phyloP scores from a whole-genome alignment of 2,797 vertebrate genomes.

The Trachurus trachurus region DNA sequence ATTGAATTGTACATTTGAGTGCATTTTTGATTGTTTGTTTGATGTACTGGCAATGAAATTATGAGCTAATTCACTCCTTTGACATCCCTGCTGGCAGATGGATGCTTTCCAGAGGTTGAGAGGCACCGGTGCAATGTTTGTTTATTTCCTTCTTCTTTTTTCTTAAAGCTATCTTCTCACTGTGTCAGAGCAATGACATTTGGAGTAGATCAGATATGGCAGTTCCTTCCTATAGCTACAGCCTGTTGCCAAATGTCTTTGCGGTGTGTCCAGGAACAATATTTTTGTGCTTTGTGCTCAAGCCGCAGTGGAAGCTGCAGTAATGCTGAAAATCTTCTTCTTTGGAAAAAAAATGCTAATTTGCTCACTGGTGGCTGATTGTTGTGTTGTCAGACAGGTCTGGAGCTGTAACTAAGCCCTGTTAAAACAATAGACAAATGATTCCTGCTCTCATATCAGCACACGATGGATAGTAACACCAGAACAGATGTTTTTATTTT shows the following conservation, averaged over 20 bases:
- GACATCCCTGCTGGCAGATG: constrained; percentile 12
- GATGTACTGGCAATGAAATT: constrained; percentile 35
- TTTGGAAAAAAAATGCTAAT: neutral
- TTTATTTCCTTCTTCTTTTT: neutral
- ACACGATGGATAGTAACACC: neutral
- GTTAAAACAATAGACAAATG: neutral
- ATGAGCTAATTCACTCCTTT: constrained; percentile 33
- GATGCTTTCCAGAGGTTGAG: neutral
- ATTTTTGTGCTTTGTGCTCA: neutral
- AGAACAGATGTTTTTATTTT: neutral
- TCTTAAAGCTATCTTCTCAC: neutral
- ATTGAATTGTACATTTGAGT: constrained; percentile 68
- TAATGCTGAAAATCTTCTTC: neutral
- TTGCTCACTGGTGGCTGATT: neutral
- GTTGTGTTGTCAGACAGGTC: neutral
- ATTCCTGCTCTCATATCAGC: neutral
- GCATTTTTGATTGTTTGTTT: constrained; percentile 46
- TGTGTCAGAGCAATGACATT: constrained; percentile 14
- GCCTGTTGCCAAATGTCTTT: neutral
- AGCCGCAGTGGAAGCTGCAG: neutral
- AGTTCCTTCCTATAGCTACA: neutral
- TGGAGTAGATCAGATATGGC: constrained; percentile 8
- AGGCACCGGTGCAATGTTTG: neutral
- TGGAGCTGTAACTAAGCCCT: neutral
- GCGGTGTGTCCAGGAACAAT: constrained; percentile 4